phyloP scores from a whole-genome alignment of 2,797 vertebrate genomes.

The Leptatherina wallacei region DNA sequence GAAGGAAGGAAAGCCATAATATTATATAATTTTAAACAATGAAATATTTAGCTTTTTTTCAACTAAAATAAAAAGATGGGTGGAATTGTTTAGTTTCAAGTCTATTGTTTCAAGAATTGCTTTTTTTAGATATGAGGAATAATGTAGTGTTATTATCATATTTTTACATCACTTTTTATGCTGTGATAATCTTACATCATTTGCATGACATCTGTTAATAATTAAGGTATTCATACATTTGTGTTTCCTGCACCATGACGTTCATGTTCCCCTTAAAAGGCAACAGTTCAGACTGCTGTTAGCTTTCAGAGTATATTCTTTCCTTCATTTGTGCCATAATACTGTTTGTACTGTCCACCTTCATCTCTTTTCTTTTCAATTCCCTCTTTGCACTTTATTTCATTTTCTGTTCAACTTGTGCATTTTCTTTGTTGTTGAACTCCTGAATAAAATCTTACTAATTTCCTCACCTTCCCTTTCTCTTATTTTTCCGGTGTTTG shows the following conservation, averaged over 20 bases:
- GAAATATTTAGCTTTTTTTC: background rate
- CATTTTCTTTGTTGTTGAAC: constrained; percentile 58
- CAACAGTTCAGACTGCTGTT: background rate
- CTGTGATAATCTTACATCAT: background rate
- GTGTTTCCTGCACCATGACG: background rate
- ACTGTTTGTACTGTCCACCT: constrained; percentile 8
- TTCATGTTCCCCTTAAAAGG: background rate
- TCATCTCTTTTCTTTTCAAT: constrained; percentile 18
- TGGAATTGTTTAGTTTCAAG: background rate
- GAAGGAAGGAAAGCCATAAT: background rate
- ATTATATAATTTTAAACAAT: background rate
- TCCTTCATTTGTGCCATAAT: background rate
- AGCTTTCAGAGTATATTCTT: background rate
- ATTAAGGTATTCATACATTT: constrained; percentile 3
- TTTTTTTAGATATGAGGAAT: constrained; percentile 8
- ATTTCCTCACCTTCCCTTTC: constrained; percentile 62
- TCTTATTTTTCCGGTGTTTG: constrained; percentile 56
- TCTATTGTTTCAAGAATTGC: constrained; percentile 12
- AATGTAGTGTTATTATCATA: background rate
- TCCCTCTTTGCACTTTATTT: constrained; percentile 47
- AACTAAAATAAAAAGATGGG: background rate
- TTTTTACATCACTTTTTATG: background rate
- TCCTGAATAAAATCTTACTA: constrained; percentile 77
- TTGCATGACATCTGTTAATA: constrained; percentile 10
- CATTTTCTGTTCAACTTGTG: constrained; percentile 50